A percentile compares a stretch with the other conserved stretches of the same genome.
phyloP scores from a whole-genome alignment of 2,888 invertebrate species.

The Eupithecia exiguata region DNA sequence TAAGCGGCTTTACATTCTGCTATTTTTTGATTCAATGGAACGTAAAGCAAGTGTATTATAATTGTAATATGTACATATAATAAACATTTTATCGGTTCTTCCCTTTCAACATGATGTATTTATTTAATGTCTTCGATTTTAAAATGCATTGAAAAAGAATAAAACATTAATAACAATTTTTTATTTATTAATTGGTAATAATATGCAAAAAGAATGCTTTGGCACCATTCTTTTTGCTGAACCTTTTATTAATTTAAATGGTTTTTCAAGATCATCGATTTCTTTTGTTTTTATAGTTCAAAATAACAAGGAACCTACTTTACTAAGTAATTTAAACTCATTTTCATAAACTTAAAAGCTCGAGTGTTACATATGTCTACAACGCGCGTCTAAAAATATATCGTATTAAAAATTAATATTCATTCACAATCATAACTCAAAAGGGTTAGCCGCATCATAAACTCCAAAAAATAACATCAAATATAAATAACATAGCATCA shows the following conservation, averaged over 20 bases:
- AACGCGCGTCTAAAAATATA: background rate
- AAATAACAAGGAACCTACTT: background rate
- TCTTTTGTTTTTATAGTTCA: background rate
- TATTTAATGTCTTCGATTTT: background rate
- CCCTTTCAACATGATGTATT: background rate
- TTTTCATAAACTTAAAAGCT: background rate
- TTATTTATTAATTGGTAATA: no score
- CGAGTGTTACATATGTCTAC: background rate
- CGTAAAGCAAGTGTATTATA: background rate
- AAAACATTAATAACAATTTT: background rate
- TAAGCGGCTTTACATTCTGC: background rate
- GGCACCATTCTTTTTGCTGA: background rate
- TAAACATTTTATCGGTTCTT: background rate
- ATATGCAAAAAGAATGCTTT: no score
- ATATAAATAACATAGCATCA: constrained; percentile 39
- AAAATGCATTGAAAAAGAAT: background rate
- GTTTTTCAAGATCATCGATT: background rate
- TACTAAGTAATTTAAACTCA: background rate
- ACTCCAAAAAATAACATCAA: constrained; percentile 44
- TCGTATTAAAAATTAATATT: background rate
- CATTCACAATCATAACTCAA: constrained; percentile 24
- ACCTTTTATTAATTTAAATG: background rate
- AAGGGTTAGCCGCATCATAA: constrained; percentile 37
- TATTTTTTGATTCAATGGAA: background rate
- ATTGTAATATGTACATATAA: background rate